These are phyloP conservation scores for Sebastes flavidus DNA, from an alignment of 2,797 vertebrate genomes.

Conservation along the genomic window DNA sequence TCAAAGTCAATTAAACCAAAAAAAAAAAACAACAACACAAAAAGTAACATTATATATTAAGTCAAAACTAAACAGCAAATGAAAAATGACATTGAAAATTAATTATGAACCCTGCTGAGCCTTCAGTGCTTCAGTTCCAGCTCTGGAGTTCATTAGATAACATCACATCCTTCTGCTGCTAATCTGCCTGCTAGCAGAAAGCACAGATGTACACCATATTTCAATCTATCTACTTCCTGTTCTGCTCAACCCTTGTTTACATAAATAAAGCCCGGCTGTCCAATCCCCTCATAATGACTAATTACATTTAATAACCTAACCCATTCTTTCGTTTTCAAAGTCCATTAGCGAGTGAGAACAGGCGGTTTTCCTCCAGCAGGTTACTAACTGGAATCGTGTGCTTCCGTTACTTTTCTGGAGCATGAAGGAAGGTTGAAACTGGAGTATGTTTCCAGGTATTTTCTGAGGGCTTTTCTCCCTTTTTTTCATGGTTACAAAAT, in stretches of 20 bases:
- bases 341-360: neutral
- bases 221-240: slow-evolving; percentile 15
- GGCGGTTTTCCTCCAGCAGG: neutral
- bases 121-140: neutral
- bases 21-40: neutral
- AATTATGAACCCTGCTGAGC: neutral
- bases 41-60: neutral
- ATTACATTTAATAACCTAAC: slow-evolving; percentile 36
- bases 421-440: neutral
- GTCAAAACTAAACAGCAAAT: neutral
- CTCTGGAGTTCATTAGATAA: slow-evolving; percentile 14
- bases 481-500: neutral
- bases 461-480: neutral
- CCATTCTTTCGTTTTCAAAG: slow-evolving; percentile 11
- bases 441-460: neutral
- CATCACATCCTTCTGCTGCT: neutral
- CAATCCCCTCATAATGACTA: neutral
- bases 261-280: slow-evolving; percentile 4
- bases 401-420: neutral
- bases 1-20: neutral
- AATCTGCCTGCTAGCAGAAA: slow-evolving; percentile 7
- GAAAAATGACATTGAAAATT: no score
- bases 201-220: slow-evolving; percentile 29
- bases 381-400: neutral
- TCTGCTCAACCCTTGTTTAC: slow-evolving; percentile 20